These are phyloP conservation scores for Drosophila baimaii DNA, from an alignment of 1,140 invertebrate species.

Conservation along the genomic window DNA sequence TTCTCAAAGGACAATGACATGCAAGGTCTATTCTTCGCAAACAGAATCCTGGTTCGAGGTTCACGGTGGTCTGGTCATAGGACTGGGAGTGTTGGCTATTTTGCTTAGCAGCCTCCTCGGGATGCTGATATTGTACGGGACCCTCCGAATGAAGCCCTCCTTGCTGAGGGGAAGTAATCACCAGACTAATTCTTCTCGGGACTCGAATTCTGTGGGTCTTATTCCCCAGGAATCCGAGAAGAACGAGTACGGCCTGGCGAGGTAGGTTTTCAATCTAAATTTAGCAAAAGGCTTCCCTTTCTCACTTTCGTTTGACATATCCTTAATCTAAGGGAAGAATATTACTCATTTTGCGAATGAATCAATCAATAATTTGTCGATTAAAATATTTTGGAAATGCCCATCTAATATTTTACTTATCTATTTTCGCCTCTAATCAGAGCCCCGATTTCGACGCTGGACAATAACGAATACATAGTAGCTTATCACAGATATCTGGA, in stretches of 20 bases:
- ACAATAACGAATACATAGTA: conserved; percentile 50
- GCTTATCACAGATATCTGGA: conserved; percentile 60
- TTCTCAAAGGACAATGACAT: conserved; percentile 37
- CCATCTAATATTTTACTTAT: background rate
- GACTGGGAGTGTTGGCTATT: conserved; percentile 30
- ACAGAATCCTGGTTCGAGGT: conserved; percentile 41
- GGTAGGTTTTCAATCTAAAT: conserved; percentile 8
- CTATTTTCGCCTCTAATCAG: background rate
- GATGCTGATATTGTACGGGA: conserved; percentile 33
- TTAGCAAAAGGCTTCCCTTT: background rate
- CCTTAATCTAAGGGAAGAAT: background rate
- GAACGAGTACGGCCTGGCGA: conserved; percentile 10
- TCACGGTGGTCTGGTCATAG: conserved; percentile 33
- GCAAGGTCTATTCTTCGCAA: background rate
- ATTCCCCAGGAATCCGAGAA: conserved; percentile 23
- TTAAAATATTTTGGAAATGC: background rate
- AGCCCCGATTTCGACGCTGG: conserved; percentile 3
- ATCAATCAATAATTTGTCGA: background rate
- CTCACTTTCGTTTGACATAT: background rate
- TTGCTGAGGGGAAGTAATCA: conserved; percentile 43
- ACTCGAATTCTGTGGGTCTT: conserved; percentile 45
- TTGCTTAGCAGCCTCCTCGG: conserved; percentile 46
- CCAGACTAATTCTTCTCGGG: background rate
- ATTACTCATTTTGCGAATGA: background rate
- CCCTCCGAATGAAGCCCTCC: conserved; percentile 49